Conservation (phyloP, 2,888 invertebrate genomes). For the Metellina segmentata region DNA sequence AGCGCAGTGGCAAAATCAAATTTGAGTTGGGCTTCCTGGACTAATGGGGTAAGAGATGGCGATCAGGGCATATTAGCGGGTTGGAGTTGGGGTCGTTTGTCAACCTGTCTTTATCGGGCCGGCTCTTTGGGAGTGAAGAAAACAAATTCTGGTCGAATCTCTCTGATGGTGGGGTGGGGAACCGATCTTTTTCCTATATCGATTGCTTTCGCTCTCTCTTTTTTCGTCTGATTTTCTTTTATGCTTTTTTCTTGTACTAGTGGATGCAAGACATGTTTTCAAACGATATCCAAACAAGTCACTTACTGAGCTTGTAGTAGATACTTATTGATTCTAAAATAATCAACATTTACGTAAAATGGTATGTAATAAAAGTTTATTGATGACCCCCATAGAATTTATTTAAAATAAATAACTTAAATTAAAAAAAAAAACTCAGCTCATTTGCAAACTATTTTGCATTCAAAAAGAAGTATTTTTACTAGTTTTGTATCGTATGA, state of each 20-base stretch:
- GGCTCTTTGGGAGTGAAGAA: conserved; percentile 21
- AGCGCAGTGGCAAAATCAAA: conserved; percentile 67
- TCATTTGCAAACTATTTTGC: no score
- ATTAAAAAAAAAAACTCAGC: background rate
- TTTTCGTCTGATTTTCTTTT: background rate
- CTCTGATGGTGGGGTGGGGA: conserved; percentile 8
- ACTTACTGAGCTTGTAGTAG: background rate
- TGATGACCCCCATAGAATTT: no score
- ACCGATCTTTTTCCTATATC: conserved; percentile 14
- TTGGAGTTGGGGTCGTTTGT: conserved; percentile 72
- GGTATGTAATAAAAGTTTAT: no score
- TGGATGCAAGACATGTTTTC: background rate
- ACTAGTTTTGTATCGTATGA: no score
- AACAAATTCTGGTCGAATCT: conserved; percentile 50
- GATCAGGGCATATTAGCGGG: conserved; percentile 76
- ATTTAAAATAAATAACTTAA: background rate
- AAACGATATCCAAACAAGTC: conserved; percentile 1
- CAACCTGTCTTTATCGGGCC: conserved; percentile 60
- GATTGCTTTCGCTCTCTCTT: background rate
- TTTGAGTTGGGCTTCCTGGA: conserved; percentile 71
- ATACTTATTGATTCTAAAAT: no score
- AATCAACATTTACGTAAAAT: no score
- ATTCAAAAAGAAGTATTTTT: no score
- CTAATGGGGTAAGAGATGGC: conserved; percentile 76
- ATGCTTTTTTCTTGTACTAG: background rate